A percentile compares a stretch with the other conserved stretches of the same genome.
Evolutionary conservation across 2,888 invertebrate species (phyloP).

Genomic region (Oxyteleia sp.): DNA sequence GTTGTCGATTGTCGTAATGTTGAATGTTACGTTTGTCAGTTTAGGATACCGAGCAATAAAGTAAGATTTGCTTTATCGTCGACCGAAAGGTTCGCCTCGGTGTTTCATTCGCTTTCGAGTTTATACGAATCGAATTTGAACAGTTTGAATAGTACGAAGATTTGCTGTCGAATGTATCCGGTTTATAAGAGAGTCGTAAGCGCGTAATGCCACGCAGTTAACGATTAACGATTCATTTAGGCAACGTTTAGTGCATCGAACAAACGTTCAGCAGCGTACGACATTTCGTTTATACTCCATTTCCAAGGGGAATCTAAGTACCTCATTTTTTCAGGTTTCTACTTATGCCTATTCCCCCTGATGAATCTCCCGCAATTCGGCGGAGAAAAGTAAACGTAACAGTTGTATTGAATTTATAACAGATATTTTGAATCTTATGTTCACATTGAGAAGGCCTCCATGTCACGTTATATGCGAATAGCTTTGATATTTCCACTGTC

Average conservation of each 20-base stretch:
- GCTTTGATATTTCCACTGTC: neutral
- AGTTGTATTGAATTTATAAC: slow-evolving; percentile 4
- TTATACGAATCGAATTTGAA: slow-evolving; percentile 76
- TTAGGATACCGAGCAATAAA: slow-evolving; percentile 70
- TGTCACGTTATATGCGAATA: neutral
- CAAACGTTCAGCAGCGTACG: slow-evolving; percentile 69
- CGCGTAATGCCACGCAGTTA: slow-evolving; percentile 83
- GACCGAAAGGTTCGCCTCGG: slow-evolving; percentile 62
- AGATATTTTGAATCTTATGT: neutral
- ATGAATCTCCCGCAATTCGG: slow-evolving; percentile 17
- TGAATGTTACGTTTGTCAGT: slow-evolving; percentile 69
- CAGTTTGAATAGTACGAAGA: slow-evolving; percentile 80
- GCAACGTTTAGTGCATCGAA: slow-evolving; percentile 83
- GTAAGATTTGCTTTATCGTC: slow-evolving; percentile 71
- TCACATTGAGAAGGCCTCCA: neutral
- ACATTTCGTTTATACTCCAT: slow-evolving; percentile 72
- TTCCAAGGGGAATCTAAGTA: slow-evolving; percentile 51
- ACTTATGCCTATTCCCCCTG: slow-evolving; percentile 28
- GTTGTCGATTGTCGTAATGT: slow-evolving; percentile 55
- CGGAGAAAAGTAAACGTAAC: neutral
- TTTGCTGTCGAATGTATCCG: slow-evolving; percentile 84
- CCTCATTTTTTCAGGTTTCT: slow-evolving; percentile 47
- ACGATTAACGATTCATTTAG: slow-evolving; percentile 88
- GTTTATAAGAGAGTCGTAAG: slow-evolving; percentile 85
- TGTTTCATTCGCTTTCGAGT: slow-evolving; percentile 58